These are phyloP conservation scores for Oreochromis grahami DNA, from an alignment of 2,797 vertebrate genomes.

Conservation along the genomic window DNA sequence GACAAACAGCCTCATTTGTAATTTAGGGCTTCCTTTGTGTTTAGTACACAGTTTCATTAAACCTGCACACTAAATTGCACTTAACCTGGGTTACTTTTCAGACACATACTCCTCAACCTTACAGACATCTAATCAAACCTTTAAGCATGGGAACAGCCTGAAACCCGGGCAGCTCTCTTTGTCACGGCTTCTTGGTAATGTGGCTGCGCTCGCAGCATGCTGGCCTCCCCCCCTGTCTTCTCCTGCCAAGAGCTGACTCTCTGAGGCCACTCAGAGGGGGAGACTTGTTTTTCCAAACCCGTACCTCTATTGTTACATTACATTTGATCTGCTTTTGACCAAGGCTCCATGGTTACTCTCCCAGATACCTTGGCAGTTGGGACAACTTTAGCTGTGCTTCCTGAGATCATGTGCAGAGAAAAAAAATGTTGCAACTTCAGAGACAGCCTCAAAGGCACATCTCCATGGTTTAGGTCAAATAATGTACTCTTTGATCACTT, in stretches of 20 bases:
- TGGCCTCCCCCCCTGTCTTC: slow-evolving; percentile 17
- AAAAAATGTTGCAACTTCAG: background rate
- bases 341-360: slow-evolving; percentile 28
- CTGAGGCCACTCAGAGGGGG: slow-evolving; percentile 45
- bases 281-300: slow-evolving; percentile 45
- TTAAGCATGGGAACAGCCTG: slow-evolving; percentile 13
- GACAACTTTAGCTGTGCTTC: background rate
- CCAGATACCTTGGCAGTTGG: background rate
- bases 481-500: background rate
- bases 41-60: background rate
- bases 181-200: background rate
- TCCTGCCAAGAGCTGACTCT: slow-evolving; percentile 52
- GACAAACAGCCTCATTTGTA: background rate
- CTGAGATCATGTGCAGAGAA: background rate
- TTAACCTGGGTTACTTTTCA: background rate
- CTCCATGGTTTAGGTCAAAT: background rate
- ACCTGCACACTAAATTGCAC: background rate
- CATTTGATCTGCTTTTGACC: slow-evolving; percentile 38
- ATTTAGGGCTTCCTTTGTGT: background rate
- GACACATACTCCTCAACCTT: background rate
- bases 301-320: slow-evolving; percentile 40
- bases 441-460: background rate
- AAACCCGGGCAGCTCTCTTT: background rate
- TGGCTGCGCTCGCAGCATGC: slow-evolving; percentile 11
- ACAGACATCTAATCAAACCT: background rate